A percentile compares a stretch with the other conserved stretches of the same genome.
Conservation (phyloP, 2,888 invertebrate genomes). For the Sylvicola fuscatus region DNA sequence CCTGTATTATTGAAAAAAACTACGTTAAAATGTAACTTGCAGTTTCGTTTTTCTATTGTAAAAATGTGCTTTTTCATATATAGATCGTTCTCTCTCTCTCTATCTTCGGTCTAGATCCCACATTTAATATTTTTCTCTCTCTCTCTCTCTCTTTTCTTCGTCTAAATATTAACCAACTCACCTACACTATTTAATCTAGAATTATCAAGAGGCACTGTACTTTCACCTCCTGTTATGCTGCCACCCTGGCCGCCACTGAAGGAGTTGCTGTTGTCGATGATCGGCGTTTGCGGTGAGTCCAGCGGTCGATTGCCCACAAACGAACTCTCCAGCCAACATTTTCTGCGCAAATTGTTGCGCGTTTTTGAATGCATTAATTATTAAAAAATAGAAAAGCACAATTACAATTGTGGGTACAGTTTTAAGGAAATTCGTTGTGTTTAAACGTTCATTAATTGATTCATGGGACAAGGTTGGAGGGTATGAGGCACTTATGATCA, state of each 20-base stretch:
- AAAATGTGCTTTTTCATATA: no score
- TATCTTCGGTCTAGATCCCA: no score
- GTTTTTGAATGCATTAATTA: slow-evolving; percentile 1
- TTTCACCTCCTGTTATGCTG: slow-evolving; percentile 3
- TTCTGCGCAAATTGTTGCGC: slow-evolving; percentile 12
- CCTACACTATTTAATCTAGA: slow-evolving; percentile 30
- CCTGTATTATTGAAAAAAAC: no score
- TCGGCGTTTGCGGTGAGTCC: slow-evolving; percentile 69
- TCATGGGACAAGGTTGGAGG: no score
- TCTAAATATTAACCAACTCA: slow-evolving; percentile 15
- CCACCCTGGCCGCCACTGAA: slow-evolving; percentile 17
- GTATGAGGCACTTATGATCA: no score
- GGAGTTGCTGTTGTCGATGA: slow-evolving; percentile 31
- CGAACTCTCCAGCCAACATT: slow-evolving; percentile 84
- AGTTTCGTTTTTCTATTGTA: no score
- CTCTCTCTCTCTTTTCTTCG: no score
- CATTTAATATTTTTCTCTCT: no score
- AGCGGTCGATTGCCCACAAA: slow-evolving; percentile 71
- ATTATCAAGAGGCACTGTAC: slow-evolving; percentile 8
- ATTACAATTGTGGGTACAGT: not conserved
- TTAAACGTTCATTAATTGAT: no score
- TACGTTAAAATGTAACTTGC: no score
- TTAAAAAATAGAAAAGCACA: not conserved
- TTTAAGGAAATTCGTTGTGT: no score
- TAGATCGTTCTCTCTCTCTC: no score